phyloP scores from a whole-genome alignment of 2,797 vertebrate genomes.

The Halcyon smyrnensis region DNA sequence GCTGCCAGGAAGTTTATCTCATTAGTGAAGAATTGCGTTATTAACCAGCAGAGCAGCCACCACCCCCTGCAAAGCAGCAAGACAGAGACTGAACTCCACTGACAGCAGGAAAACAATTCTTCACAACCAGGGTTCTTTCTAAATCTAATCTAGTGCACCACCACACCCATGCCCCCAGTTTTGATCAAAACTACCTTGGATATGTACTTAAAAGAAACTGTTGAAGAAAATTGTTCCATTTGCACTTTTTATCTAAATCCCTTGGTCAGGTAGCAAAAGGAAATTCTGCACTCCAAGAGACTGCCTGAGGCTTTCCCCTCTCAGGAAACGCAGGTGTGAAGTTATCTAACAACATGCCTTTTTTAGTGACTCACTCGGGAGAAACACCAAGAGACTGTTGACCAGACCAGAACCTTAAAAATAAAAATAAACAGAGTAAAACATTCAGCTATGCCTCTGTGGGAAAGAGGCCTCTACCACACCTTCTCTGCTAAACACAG shows the following conservation, averaged over 20 bases:
- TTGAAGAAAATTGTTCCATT: not conserved
- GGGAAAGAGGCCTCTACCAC: not conserved
- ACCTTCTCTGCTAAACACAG: not conserved
- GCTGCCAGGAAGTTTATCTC: not conserved
- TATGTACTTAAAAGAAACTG: not conserved
- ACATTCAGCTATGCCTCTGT: not conserved
- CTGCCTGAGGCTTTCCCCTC: not conserved
- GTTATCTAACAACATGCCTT: not conserved
- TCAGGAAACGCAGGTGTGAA: not conserved
- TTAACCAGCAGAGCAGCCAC: not conserved
- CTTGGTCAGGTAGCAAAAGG: not conserved
- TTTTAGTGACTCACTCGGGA: not conserved
- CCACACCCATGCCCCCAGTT: not conserved
- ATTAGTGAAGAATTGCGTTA: not conserved
- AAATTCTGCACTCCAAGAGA: not conserved
- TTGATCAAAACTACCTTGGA: not conserved
- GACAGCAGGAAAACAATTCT: not conserved
- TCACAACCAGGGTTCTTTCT: not conserved
- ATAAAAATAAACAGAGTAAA: not conserved
- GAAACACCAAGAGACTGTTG: not conserved
- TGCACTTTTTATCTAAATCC: not conserved
- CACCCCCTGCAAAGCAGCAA: fast-evolving
- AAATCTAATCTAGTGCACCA: not conserved
- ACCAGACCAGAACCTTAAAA: not conserved
- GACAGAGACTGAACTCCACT: not conserved